A percentile compares a stretch with the other conserved stretches of the same genome.
Evolutionary conservation across 2,113 vertebrate genomes (phyloP).

Genomic region (Vombatus ursinus): DNA sequence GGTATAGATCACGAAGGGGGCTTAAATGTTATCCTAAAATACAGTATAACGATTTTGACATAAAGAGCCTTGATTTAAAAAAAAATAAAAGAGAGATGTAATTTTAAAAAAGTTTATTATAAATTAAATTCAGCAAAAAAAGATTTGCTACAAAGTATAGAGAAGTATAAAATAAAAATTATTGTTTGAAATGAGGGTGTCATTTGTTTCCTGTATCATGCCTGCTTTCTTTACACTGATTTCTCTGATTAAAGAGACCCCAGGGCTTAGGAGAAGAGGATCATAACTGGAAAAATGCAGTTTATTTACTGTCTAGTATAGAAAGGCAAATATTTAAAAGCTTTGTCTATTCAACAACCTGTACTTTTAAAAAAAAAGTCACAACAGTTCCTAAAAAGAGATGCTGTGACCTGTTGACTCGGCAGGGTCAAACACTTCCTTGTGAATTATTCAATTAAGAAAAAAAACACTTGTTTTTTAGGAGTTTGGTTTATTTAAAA

Average conservation of each 20-base stretch:
- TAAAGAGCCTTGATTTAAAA: slow-evolving; percentile 89
- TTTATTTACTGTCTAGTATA: background rate
- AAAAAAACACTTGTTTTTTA: background rate
- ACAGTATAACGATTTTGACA: slow-evolving; percentile 83
- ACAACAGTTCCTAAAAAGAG: background rate
- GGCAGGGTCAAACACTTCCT: background rate
- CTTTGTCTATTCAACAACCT: background rate
- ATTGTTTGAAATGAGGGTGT: slow-evolving; percentile 92
- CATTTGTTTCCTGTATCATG: slow-evolving; percentile 77
- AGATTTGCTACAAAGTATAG: slow-evolving; percentile 93
- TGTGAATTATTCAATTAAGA: background rate
- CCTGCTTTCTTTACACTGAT: background rate
- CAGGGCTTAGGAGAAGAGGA: background rate
- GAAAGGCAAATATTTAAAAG: background rate
- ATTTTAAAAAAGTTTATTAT: slow-evolving; percentile 93
- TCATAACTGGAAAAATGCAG: background rate
- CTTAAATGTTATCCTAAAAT: slow-evolving; percentile 87
- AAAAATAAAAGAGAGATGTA: slow-evolving; percentile 88
- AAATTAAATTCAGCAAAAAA: slow-evolving; percentile 90
- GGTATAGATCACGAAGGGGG: slow-evolving; percentile 86
- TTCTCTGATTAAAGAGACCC: background rate
- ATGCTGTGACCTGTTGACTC: background rate
- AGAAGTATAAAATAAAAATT: slow-evolving; percentile 96
- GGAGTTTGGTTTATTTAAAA: background rate
- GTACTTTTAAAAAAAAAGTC: background rate